These are phyloP conservation scores for Pithys albifrons DNA, from an alignment of 2,113 vertebrate species.

Conservation along the genomic window DNA sequence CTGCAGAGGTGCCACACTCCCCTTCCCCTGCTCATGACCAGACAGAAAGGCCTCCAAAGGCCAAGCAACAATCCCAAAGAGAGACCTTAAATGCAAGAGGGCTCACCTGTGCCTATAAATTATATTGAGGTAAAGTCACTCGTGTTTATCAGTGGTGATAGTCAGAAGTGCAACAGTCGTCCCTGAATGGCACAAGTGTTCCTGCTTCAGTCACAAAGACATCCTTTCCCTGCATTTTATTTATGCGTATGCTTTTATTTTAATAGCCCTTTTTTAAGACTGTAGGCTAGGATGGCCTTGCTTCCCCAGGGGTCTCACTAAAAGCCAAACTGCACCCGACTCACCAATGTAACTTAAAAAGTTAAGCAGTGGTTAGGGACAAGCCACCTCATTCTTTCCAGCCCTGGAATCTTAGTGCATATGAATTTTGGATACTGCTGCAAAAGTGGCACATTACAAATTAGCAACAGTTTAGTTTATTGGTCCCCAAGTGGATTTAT, in stretches of 20 bases:
- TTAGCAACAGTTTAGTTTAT: constrained; percentile 71
- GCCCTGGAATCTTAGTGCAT: constrained; percentile 50
- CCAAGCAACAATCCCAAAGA: background rate
- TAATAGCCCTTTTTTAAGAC: constrained; percentile 44
- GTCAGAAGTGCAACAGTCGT: background rate
- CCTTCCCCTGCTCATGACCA: background rate
- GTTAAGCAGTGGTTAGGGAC: constrained; percentile 65
- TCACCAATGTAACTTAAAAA: constrained; percentile 63
- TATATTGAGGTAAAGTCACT: background rate
- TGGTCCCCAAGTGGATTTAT: constrained; percentile 63
- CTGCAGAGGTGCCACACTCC: background rate
- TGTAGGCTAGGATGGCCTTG: constrained; percentile 16
- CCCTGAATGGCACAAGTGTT: constrained; percentile 54
- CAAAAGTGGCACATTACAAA: constrained; percentile 73
- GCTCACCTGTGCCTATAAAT: constrained; percentile 4
- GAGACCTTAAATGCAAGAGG: background rate
- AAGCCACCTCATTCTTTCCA: constrained; percentile 73
- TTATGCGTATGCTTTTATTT: constrained; percentile 53
- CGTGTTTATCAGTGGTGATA: background rate
- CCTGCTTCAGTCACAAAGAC: constrained; percentile 29
- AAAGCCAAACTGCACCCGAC: constrained; percentile 63
- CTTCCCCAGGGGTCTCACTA: constrained; percentile 53
- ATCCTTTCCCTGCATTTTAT: constrained; percentile 48
- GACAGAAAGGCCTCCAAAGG: background rate
- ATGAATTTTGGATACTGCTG: constrained; percentile 69